A percentile compares a stretch with the other conserved stretches of the same genome.
These are phyloP conservation scores for Euzetes globulus DNA, from an alignment of 2,888 invertebrate genomes.

Conservation along the genomic window DNA sequence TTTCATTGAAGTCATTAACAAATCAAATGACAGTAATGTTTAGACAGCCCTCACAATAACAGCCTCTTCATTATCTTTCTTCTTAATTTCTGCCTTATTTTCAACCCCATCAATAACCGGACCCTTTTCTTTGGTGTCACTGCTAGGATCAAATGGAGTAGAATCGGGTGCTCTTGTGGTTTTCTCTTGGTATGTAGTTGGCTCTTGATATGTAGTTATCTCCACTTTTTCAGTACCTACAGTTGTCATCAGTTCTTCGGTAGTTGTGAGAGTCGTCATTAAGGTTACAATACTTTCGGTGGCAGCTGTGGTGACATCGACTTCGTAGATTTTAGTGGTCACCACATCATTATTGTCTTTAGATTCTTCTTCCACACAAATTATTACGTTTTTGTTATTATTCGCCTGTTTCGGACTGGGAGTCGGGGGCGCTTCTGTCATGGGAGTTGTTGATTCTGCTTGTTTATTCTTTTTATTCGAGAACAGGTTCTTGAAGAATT, in stretches of 20 bases:
- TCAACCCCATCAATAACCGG: not conserved
- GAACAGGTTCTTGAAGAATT: not conserved
- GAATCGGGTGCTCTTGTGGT: not conserved
- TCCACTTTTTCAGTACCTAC: not conserved
- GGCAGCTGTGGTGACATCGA: not conserved
- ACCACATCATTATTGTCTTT: not conserved
- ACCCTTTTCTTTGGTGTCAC: not conserved
- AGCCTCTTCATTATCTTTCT: not conserved
- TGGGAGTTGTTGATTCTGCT: not conserved
- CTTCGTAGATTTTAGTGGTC: not conserved
- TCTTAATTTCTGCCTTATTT: not conserved
- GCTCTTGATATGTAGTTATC: not conserved
- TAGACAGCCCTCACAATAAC: constrained; percentile 4
- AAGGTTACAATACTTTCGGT: not conserved
- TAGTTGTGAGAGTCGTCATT: not conserved
- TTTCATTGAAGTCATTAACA: not conserved
- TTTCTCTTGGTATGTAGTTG: not conserved
- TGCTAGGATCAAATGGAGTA: not conserved
- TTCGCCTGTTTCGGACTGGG: not conserved
- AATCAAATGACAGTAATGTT: not conserved
- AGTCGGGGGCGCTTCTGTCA: constrained; percentile 1
- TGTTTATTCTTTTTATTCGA: not conserved
- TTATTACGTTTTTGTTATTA: not conserved
- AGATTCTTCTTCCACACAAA: constrained; percentile 16
- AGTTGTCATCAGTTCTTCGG: not conserved